Percentiles rank a stretch among this genome's conserved stretches.
Evolutionary conservation across 2,113 vertebrate species (phyloP).

Genomic region (Bucco capensis): DNA sequence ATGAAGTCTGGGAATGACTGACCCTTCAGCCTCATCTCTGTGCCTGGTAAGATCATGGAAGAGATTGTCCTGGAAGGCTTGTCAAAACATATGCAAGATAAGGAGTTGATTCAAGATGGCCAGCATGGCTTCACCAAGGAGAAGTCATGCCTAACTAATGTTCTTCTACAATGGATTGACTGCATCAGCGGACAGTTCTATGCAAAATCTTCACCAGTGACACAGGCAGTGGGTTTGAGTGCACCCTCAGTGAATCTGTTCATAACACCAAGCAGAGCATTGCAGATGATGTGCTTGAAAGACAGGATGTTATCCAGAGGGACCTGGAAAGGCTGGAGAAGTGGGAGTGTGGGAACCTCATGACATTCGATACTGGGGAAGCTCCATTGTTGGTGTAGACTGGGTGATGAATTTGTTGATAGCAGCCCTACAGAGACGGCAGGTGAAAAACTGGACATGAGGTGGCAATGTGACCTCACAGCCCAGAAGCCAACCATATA

Average conservation of each 20-base stretch:
- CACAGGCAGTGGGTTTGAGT: rapidly evolving
- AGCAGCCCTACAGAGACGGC: background rate
- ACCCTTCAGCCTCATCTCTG: background rate
- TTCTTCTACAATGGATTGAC: rapidly evolving
- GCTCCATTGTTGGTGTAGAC: rapidly evolving
- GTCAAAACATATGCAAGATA: background rate
- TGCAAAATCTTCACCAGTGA: background rate
- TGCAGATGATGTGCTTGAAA: rapidly evolving
- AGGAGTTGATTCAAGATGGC: background rate
- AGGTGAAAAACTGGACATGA: background rate
- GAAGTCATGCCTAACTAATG: background rate
- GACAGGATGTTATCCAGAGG: background rate
- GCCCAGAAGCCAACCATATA: rapidly evolving
- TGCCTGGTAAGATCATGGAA: background rate
- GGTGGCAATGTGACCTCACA: rapidly evolving
- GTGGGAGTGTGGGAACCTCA: background rate
- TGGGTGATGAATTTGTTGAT: rapidly evolving
- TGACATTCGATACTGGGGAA: too few relatives aligned
- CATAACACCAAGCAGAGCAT: background rate
- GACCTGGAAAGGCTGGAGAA: background rate
- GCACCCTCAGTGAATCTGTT: background rate
- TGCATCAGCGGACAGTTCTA: background rate
- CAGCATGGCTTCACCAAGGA: background rate
- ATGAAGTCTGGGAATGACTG: background rate
- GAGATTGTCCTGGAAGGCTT: background rate